These are phyloP conservation scores for Fukomys damarensis DNA, from an alignment of 2,113 vertebrate species.

Conservation along the genomic window DNA sequence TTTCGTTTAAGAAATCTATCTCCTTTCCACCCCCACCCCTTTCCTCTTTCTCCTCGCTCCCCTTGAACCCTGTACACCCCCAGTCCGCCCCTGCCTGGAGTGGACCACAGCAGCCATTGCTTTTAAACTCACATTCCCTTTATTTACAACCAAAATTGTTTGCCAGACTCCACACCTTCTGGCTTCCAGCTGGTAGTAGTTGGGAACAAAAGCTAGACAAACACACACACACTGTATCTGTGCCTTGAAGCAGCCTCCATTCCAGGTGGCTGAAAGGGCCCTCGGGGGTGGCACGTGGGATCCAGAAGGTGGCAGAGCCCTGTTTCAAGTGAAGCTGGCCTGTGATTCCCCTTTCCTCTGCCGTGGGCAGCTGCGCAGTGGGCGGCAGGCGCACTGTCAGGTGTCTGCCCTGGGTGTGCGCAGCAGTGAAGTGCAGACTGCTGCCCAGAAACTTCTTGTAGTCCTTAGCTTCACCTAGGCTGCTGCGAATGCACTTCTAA, in stretches of 20 bases:
- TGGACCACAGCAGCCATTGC: not conserved
- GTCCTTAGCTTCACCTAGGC: not conserved
- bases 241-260: slow-evolving; percentile 53
- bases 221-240: slow-evolving; percentile 60
- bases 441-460: not conserved
- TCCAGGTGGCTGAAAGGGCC: slow-evolving; percentile 74
- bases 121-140: slow-evolving; percentile 55
- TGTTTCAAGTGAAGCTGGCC: slow-evolving; percentile 45
- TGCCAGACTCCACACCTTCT: slow-evolving; percentile 59
- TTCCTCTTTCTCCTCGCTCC: too few relatives aligned
- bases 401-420: not conserved
- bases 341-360: slow-evolving; percentile 54
- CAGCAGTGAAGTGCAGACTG: not conserved
- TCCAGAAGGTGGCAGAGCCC: slow-evolving; percentile 32
- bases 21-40: not conserved
- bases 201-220: slow-evolving; percentile 74
- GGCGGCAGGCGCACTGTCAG: fast-evolving
- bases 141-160: slow-evolving; percentile 66
- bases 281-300: slow-evolving; percentile 14
- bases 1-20: slow-evolving; percentile 18
- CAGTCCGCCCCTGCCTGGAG: not conserved
- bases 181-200: slow-evolving; percentile 69
- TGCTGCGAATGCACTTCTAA: not conserved
- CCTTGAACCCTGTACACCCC: fast-evolving
- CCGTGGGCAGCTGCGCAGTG: not conserved